phyloP scores from a whole-genome alignment of 2,797 vertebrate genomes.

The Clarias laeviceps region DNA sequence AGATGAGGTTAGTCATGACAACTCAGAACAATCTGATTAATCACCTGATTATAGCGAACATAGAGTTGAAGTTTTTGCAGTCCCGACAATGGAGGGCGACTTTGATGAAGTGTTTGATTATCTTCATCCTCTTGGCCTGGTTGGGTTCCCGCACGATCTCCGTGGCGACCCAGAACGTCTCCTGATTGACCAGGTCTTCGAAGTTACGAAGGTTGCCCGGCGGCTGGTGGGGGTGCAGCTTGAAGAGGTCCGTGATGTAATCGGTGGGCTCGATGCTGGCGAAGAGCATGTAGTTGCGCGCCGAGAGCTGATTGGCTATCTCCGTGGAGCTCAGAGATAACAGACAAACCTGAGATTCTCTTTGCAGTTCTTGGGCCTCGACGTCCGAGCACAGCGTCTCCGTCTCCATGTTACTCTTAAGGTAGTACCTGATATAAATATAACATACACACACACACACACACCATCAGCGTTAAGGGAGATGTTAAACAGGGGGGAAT shows the following conservation, averaged over 20 bases:
- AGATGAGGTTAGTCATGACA: too few relatives aligned
- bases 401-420: slow-evolving; percentile 99
- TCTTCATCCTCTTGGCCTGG: slow-evolving; percentile 96
- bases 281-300: slow-evolving; percentile 94
- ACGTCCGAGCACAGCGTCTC: slow-evolving; percentile 97
- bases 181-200: slow-evolving; percentile 96
- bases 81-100: slow-evolving; percentile 96
- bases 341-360: slow-evolving; percentile 93
- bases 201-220: slow-evolving; percentile 90
- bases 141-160: slow-evolving; percentile 92
- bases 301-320: slow-evolving; percentile 96
- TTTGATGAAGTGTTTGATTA: slow-evolving; percentile 97
- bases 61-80: slow-evolving; percentile 99
- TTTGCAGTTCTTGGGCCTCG: slow-evolving; percentile 92
- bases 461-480: neutral
- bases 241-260: slow-evolving; percentile 95
- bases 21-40: neutral
- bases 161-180: slow-evolving; percentile 98
- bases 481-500: neutral
- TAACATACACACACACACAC: too few relatives aligned
- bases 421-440: slow-evolving; percentile 83
- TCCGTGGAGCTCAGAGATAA: slow-evolving; percentile 95
- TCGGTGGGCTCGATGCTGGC: slow-evolving; percentile 96
- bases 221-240: slow-evolving; percentile 80
- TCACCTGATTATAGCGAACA: slow-evolving; percentile 99